phyloP scores from a whole-genome alignment of 30 jellyfish, hydroid and myxozoan species.

The Hydractinia symbiolongicarpus region DNA sequence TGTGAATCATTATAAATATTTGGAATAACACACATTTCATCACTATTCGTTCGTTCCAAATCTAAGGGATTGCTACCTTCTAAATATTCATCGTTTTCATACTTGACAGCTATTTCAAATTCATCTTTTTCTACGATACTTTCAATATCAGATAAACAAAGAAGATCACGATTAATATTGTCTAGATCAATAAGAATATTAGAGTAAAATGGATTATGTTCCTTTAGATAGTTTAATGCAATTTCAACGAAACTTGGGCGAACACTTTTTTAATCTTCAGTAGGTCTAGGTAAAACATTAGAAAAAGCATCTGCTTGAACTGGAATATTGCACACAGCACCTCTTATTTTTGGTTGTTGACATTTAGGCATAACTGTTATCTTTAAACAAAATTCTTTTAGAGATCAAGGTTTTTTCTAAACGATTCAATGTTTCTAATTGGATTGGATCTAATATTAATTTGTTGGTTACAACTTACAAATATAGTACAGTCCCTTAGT shows the following conservation, averaged over 20 bases:
- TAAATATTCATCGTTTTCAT: too few relatives aligned
- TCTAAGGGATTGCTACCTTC: too few relatives aligned
- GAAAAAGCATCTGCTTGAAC: background rate
- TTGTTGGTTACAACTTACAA: conserved; percentile 25
- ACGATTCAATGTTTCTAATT: background rate
- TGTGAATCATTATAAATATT: background rate
- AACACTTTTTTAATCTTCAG: background rate
- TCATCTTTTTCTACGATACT: too few relatives aligned
- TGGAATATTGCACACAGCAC: conserved; percentile 31
- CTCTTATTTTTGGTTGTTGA: conserved; percentile 26
- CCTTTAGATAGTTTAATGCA: conserved; percentile 23
- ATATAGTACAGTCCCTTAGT: conserved; percentile 27
- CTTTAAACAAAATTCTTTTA: conserved; percentile 14
- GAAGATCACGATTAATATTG: too few relatives aligned
- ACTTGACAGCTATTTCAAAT: too few relatives aligned
- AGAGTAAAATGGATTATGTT: conserved; percentile 7
- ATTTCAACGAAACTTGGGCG: conserved; percentile 8
- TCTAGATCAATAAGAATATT: too few relatives aligned
- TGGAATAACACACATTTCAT: background rate
- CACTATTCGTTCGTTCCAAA: too few relatives aligned
- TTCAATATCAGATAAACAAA: too few relatives aligned
- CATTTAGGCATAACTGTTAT: conserved; percentile 24
- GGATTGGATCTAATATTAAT: background rate
- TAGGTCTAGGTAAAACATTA: conserved; percentile 15
- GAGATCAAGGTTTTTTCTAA: conserved; percentile 15